Evolutionary conservation across 2,797 vertebrate species (phyloP).

Genomic region (Myripristis jacobus): DNA sequence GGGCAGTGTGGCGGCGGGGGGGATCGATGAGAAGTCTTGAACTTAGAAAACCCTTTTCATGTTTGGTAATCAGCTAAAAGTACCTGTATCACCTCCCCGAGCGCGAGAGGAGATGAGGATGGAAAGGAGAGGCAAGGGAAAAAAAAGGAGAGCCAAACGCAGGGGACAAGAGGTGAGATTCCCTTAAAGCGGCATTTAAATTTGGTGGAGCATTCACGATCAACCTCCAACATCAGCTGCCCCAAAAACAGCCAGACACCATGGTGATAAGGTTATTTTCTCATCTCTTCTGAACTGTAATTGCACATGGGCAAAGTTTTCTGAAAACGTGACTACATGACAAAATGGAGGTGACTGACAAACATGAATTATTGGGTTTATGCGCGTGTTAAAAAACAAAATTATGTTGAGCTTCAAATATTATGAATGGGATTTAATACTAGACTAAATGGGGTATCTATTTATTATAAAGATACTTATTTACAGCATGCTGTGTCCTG

Average conservation of each 20-base stretch:
- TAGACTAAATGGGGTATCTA: not conserved
- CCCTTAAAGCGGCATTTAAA: not conserved
- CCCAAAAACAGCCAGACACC: too few relatives aligned
- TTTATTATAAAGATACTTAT: conserved; percentile 14
- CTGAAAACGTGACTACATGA: too few relatives aligned
- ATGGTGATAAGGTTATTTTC: not conserved
- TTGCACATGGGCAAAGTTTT: not conserved
- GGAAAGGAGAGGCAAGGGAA: conserved; percentile 19
- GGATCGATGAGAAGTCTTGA: conserved; percentile 80
- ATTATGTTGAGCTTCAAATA: too few relatives aligned
- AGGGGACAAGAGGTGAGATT: conserved; percentile 9
- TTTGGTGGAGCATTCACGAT: not conserved
- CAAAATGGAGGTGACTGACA: too few relatives aligned
- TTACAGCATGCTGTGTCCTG: conserved; percentile 14
- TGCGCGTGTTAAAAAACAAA: too few relatives aligned
- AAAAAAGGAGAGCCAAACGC: not conserved
- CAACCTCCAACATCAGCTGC: too few relatives aligned
- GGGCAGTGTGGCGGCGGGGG: conserved; percentile 43
- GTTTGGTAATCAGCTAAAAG: conserved; percentile 83
- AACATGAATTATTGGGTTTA: too few relatives aligned
- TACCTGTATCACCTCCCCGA: conserved; percentile 60
- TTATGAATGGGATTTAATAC: not conserved
- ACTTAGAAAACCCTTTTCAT: conserved; percentile 82
- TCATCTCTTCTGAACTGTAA: not conserved
- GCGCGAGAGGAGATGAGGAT: conserved; percentile 39